Conservation (phyloP, 2,797 vertebrate species). For the Phyllotis vaccarum region DNA sequence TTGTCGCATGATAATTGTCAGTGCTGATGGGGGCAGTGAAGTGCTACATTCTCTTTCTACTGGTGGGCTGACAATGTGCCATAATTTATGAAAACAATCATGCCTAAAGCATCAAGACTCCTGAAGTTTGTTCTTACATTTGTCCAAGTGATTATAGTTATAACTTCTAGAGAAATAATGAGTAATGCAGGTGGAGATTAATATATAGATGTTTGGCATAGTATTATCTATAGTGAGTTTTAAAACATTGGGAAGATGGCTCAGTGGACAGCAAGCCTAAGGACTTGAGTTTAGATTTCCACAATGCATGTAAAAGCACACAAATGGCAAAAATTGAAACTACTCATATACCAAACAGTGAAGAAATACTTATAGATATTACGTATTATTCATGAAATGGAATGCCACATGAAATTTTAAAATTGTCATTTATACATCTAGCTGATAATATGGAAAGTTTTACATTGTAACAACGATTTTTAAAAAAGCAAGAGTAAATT, state of each 20-base stretch:
- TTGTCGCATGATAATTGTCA: conserved; percentile 59
- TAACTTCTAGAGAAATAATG: background rate
- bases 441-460: background rate
- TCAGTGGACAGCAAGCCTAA: background rate
- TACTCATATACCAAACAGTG: background rate
- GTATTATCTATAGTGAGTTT: background rate
- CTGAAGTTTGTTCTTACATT: background rate
- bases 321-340: background rate
- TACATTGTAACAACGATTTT: background rate
- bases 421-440: background rate
- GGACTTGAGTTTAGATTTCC: background rate
- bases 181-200: background rate
- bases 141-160: conserved; percentile 3
- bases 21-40: background rate
- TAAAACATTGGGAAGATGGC: background rate
- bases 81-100: conserved; percentile 43
- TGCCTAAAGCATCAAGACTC: conserved; percentile 47
- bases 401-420: background rate
- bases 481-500: background rate
- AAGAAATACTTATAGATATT: background rate
- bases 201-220: background rate
- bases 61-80: background rate
- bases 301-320: background rate
- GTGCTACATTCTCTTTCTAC: background rate
- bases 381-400: background rate